These are phyloP conservation scores for Dryobota labecula DNA, from an alignment of 2,888 invertebrate genomes.

Conservation along the genomic window DNA sequence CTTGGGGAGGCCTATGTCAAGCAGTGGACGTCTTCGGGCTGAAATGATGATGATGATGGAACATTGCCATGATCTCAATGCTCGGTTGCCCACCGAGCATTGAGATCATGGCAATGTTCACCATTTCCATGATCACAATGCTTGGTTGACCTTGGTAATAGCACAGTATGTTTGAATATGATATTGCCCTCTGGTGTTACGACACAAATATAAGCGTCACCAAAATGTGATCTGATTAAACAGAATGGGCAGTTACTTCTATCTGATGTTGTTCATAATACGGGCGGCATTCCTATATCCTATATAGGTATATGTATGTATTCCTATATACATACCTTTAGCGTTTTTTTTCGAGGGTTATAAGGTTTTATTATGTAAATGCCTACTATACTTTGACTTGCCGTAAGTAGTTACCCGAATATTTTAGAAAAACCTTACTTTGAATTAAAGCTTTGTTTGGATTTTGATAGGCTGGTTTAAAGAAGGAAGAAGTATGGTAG, in stretches of 20 bases:
- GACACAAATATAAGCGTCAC: constrained; percentile 30
- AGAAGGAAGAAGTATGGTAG: too few species aligned
- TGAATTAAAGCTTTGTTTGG: background rate
- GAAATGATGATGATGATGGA: background rate
- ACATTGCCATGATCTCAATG: background rate
- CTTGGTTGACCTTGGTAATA: background rate
- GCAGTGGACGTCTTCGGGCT: background rate
- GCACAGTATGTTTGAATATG: background rate
- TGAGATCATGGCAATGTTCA: too few species aligned
- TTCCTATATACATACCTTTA: background rate
- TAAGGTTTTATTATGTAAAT: background rate
- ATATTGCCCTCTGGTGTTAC: background rate
- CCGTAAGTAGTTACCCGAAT: background rate
- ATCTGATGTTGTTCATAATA: constrained; percentile 43
- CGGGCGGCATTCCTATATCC: background rate
- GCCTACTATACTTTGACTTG: background rate
- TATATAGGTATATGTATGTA: too few species aligned
- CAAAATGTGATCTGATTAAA: constrained; percentile 41
- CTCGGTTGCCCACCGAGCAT: too few species aligned
- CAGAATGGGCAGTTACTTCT: constrained; percentile 30
- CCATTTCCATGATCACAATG: background rate
- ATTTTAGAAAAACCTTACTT: background rate
- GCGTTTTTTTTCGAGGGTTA: background rate
- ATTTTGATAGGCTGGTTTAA: too few species aligned
- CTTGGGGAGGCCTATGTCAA: background rate